Base-by-base conservation (phyloP, 2,797 vertebrate species). In the Antennarius maculatus region DNA sequence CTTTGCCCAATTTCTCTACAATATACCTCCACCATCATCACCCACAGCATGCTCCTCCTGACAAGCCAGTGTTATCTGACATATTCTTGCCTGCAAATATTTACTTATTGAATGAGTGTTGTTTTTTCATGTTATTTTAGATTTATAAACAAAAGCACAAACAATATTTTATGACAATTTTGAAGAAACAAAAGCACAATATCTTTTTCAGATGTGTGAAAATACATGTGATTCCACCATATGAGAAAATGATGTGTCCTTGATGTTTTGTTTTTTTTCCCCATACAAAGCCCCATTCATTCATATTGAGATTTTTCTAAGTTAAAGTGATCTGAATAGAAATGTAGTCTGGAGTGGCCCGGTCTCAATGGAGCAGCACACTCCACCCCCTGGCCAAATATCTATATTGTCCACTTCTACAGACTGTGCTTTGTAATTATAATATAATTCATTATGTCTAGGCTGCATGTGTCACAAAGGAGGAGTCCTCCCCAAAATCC, bases 361-460 rank as follows among this genome's bases (percentile, higher is more conserved):
- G 68, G 86, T 91, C 90, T 93, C 89, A 89, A 77, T 87, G 88
- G 91, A 88, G 87, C 89, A 89, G 88, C 92, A 90, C 90, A 91
- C 89, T 92, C 92, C 92, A 88, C 91, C 92, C 87, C 91, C 86
- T 85, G 86, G 86, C 93, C 92, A 92, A 93, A 93, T 93, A 93
- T 93, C 91, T 91, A 92, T 92, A 93, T 93, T 92, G 92, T 94
- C 90, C 90, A 91, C 89, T 92, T 92, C 90, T 92, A 88, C 90
- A 90, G 89, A 93, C 91, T 91, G 85, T 85, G 93, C 93, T 93
- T 94, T 94, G 93, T 94, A 94, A 94, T 94, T 94, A 93, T 94
- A 94, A 94, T 94, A 93, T 94, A 93, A 94, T 94, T 94, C 94
- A 94, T 94, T 93, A 94, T 94, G 93, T 94, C 89, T 91, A 85